A percentile compares a stretch with the other conserved stretches of the same genome.
phyloP scores from a whole-genome alignment of 1,140 invertebrate species.

The Drosophila suzukii region DNA sequence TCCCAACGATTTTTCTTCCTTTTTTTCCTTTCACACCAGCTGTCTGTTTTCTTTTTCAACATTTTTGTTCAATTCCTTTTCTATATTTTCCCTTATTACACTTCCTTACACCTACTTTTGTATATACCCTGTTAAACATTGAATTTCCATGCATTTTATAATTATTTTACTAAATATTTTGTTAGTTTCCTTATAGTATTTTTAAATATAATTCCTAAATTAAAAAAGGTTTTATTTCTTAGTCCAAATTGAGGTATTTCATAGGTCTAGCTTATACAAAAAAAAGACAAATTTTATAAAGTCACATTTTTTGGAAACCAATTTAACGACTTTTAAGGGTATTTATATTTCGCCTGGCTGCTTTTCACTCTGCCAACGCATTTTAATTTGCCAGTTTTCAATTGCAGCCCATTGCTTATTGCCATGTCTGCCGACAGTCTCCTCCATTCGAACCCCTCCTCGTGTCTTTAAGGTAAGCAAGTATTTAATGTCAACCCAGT shows the following conservation, averaged over 20 bases:
- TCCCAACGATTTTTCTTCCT: neutral
- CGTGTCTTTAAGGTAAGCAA: conserved; percentile 27
- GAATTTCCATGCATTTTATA: too few species aligned
- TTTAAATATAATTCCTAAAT: neutral
- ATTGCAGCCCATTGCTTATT: conserved; percentile 33
- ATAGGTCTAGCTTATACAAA: too few species aligned
- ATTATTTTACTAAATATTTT: too few species aligned
- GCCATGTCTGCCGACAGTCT: conserved; percentile 19
- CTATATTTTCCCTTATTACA: neutral
- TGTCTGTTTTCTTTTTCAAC: neutral
- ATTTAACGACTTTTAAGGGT: neutral
- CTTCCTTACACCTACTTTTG: neutral
- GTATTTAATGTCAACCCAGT: conserved; percentile 35
- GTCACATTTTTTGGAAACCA: too few species aligned
- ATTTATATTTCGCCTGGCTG: neutral
- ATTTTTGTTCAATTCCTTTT: neutral
- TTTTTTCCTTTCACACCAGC: neutral
- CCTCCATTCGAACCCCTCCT: neutral
- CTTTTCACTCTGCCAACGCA: neutral
- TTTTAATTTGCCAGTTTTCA: conserved; percentile 43
- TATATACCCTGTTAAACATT: neutral
- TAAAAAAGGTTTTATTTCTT: neutral
- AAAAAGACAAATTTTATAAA: too few species aligned
- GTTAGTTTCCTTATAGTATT: too few species aligned
- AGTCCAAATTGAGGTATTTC: too few species aligned